A percentile compares a stretch with the other conserved stretches of the same genome.
phyloP scores from a whole-genome alignment of 2,797 vertebrate genomes.

The Thaleichthys pacificus region DNA sequence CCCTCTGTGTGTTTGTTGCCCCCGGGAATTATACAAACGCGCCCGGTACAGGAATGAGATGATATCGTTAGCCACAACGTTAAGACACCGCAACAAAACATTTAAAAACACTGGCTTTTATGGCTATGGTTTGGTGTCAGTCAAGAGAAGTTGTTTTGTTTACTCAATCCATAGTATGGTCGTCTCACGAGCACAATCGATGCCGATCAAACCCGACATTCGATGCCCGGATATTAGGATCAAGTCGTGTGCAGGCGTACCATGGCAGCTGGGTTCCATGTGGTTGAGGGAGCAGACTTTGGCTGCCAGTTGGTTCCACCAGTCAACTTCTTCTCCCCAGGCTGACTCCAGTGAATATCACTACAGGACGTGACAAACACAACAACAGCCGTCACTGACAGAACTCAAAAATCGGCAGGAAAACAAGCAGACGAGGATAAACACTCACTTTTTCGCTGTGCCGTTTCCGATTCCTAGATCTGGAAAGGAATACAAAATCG shows the following conservation, averaged over 20 bases:
- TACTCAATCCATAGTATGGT: no score
- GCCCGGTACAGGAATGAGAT: constrained; percentile 87
- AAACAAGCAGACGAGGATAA: background rate
- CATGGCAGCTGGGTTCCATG: constrained; percentile 93
- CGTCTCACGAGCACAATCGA: no score
- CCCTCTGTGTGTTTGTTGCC: constrained; percentile 80
- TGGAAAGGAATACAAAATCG: constrained; percentile 55
- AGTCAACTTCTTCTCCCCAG: constrained; percentile 93
- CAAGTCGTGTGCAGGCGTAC: constrained; percentile 65
- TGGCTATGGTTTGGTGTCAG: background rate
- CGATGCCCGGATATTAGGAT: no score
- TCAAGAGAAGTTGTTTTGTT: no score
- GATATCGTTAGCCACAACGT: constrained; percentile 28
- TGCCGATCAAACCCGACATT: background rate
- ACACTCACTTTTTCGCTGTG: constrained; percentile 89
- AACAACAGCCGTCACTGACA: background rate
- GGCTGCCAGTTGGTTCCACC: constrained; percentile 96
- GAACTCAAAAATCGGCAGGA: background rate
- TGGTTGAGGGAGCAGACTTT: constrained; percentile 90
- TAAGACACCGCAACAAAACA: background rate
- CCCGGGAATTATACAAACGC: constrained; percentile 83
- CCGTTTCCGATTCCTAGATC: constrained; percentile 95
- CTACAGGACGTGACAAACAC: constrained; percentile 60
- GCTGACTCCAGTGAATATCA: constrained; percentile 96
- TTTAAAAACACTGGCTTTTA: background rate